These are phyloP conservation scores for Smithornis capensis DNA, from an alignment of 2,113 vertebrate species.

Conservation along the genomic window DNA sequence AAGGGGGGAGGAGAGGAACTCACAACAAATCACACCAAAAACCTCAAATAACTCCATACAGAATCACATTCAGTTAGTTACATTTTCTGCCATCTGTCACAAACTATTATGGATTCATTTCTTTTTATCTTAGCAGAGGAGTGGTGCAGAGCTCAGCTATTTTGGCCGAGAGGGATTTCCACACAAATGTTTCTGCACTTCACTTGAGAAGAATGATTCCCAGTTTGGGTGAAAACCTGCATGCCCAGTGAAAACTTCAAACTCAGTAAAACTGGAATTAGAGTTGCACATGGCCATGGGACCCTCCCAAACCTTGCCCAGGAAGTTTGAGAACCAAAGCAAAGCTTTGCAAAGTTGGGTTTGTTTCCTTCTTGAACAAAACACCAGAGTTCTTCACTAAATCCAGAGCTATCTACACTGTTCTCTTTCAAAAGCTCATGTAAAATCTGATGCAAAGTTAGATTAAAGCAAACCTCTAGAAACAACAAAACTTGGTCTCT, in stretches of 20 bases:
- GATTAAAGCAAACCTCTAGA: neutral
- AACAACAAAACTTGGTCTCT: neutral
- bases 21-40: slow-evolving; percentile 74
- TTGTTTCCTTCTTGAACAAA: neutral
- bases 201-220: slow-evolving; percentile 22
- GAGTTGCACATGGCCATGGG: neutral
- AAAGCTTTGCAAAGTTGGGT: neutral
- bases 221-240: slow-evolving; percentile 16
- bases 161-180: slow-evolving; percentile 50
- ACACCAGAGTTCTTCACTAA: neutral
- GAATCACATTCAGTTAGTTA: slow-evolving; percentile 72
- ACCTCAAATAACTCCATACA: slow-evolving; percentile 74
- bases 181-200: slow-evolving; percentile 52
- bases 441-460: neutral
- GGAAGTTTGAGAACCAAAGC: neutral
- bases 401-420: neutral
- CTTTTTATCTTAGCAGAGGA: slow-evolving; percentile 51
- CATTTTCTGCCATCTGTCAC: slow-evolving; percentile 66
- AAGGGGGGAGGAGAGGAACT: slow-evolving; percentile 70
- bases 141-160: slow-evolving; percentile 54
- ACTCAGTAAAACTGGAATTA: neutral
- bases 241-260: neutral
- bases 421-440: neutral
- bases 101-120: slow-evolving; percentile 55
- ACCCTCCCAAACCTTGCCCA: neutral